Conservation (phyloP, 2,113 vertebrate genomes). For the Lethenteron reissneri region DNA sequence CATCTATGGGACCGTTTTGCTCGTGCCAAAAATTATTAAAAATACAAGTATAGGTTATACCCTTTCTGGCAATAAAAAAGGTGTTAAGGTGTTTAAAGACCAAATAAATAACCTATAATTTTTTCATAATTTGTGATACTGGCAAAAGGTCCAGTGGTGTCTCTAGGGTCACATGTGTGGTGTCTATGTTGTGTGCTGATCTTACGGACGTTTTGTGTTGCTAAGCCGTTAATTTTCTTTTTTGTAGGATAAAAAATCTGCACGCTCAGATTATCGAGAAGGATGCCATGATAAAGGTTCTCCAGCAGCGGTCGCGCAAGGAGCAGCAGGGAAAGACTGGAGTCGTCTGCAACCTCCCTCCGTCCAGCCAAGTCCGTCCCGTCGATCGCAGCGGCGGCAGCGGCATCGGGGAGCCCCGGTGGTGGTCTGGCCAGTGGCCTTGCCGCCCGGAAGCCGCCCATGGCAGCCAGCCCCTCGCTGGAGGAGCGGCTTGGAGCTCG, state of each 20-base stretch:
- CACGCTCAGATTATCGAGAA: constrained; percentile 98
- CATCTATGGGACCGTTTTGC: too few species aligned
- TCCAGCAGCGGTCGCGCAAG: constrained; percentile 86
- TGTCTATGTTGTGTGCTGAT: too few species aligned
- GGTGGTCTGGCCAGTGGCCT: background rate
- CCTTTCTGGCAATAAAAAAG: too few species aligned
- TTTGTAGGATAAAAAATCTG: constrained; percentile 69
- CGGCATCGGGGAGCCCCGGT: background rate
- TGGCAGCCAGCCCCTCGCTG: background rate
- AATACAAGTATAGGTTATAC: too few species aligned
- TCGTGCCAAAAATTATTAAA: too few species aligned
- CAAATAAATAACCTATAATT: too few species aligned
- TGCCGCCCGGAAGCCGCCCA: background rate
- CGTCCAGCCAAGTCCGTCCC: constrained; percentile 61
- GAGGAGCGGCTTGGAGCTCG: background rate
- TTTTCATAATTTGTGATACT: too few species aligned
- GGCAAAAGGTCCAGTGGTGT: too few species aligned
- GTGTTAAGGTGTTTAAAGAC: too few species aligned
- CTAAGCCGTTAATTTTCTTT: too few species aligned
- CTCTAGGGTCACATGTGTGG: too few species aligned
- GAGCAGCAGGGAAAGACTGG: constrained; percentile 55
- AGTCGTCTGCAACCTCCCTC: constrained; percentile 41
- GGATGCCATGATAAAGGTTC: constrained; percentile 97
- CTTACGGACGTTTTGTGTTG: too few species aligned
- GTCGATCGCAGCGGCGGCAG: constrained; percentile 32